Percentiles rank a stretch among this genome's conserved stretches.
These are phyloP conservation scores for Druceiella hillmani DNA, from an alignment of 2,888 invertebrate species.

Conservation along the genomic window DNA sequence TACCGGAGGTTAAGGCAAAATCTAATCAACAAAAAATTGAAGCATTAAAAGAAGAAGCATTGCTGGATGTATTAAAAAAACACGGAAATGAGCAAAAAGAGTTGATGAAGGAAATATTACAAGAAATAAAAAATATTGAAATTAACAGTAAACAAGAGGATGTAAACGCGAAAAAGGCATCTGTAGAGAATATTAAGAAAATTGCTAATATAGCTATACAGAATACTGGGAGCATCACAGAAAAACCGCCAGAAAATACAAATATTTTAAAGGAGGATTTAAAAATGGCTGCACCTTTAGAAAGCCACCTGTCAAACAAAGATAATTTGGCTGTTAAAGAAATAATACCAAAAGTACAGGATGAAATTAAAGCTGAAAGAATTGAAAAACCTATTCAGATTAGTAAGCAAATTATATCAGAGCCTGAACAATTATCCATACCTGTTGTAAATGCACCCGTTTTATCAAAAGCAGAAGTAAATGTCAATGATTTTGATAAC, in stretches of 20 bases:
- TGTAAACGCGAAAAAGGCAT: conserved; percentile 44
- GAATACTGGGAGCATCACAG: conserved; percentile 39
- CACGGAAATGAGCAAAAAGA: conserved; percentile 64
- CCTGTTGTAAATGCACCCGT: too few species aligned
- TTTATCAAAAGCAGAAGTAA: too few species aligned
- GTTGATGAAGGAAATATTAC: conserved; percentile 56
- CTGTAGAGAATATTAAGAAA: conserved; percentile 48
- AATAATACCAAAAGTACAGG: too few species aligned
- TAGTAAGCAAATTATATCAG: too few species aligned
- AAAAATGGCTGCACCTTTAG: conserved; percentile 24
- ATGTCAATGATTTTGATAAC: too few species aligned
- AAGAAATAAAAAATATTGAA: conserved; percentile 51
- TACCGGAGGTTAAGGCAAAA: conserved; percentile 20
- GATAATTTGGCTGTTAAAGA: too few species aligned
- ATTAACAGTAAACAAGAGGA: conserved; percentile 42
- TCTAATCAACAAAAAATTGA: conserved; percentile 31
- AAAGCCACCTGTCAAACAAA: conserved; percentile 14
- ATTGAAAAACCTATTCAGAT: too few species aligned
- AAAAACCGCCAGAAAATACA: conserved; percentile 30
- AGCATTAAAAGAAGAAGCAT: conserved; percentile 41
- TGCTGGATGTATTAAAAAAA: conserved; percentile 60
- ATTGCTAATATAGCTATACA: conserved; percentile 46
- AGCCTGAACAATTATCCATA: too few species aligned
- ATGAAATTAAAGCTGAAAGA: too few species aligned
- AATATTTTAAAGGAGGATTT: conserved; percentile 15